Conservation (phyloP, 2,888 invertebrate species). For the Clistopyga incitator region DNA sequence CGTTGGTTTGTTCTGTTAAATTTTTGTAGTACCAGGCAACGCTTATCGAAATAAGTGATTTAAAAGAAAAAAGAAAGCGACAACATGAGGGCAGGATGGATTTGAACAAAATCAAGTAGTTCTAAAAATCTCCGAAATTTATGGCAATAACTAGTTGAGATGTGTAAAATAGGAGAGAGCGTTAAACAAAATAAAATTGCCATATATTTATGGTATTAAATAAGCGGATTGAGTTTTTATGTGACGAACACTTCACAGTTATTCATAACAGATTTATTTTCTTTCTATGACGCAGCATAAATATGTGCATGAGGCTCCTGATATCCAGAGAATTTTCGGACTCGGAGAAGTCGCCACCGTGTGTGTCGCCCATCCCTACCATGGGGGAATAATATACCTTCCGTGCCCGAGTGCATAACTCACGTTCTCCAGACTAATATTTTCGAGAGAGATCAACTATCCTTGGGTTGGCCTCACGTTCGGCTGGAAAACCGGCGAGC, state of each 20-base stretch:
- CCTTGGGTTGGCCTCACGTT: conserved; percentile 29
- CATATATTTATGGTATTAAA: neutral
- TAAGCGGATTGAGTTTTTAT: neutral
- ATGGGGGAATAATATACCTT: conserved; percentile 29
- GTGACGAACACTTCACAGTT: neutral
- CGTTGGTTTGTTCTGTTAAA: too few species aligned
- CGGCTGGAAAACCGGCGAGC: neutral
- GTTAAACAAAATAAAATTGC: too few species aligned
- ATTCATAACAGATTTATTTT: neutral
- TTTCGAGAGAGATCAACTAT: conserved; percentile 68
- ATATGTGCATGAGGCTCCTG: conserved; percentile 22
- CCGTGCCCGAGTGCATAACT: conserved; percentile 73
- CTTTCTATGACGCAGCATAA: neutral
- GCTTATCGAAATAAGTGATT: too few species aligned
- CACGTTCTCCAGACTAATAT: conserved; percentile 75
- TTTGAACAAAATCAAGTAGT: too few species aligned
- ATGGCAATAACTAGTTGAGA: too few species aligned
- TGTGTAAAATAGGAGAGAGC: too few species aligned
- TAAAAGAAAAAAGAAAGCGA: too few species aligned
- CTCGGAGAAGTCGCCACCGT: conserved; percentile 72
- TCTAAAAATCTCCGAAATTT: too few species aligned
- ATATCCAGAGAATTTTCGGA: conserved; percentile 73
- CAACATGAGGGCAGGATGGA: too few species aligned
- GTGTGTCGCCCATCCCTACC: conserved; percentile 13
- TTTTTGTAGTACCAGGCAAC: too few species aligned